These are phyloP conservation scores for Emmelina monodactyla DNA, from an alignment of 2,888 invertebrate genomes.

Conservation along the genomic window DNA sequence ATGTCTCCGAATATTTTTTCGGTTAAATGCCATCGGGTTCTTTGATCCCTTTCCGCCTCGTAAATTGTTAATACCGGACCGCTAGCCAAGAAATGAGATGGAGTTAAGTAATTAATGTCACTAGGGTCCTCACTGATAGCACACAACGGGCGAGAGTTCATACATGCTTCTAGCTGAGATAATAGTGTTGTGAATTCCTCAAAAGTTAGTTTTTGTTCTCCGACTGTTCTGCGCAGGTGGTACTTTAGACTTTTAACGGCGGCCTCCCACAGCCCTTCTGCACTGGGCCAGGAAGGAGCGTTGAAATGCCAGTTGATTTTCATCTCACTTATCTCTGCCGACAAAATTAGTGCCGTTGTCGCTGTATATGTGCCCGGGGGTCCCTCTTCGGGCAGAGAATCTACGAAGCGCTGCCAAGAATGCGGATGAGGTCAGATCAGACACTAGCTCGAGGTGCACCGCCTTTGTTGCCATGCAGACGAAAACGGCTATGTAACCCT, in stretches of 20 bases:
- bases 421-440: neutral
- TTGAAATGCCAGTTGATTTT: constrained; percentile 2
- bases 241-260: neutral
- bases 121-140: neutral
- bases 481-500: neutral
- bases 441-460: neutral
- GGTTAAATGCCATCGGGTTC: neutral
- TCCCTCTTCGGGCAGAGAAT: neutral
- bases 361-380: neutral
- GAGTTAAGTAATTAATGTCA: neutral
- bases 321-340: constrained; percentile 3
- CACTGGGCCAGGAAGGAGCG: neutral
- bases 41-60: neutral
- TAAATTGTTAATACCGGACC: neutral
- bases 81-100: constrained; percentile 1
- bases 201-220: neutral
- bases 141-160: neutral
- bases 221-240: neutral
- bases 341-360: neutral
- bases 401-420: neutral
- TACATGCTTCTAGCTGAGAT: neutral
- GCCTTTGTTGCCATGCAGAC: neutral
- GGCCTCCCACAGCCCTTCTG: neutral
- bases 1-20: neutral
- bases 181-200: neutral